Evolutionary conservation across 2,113 vertebrate genomes (phyloP).

Genomic region (Laticauda laticaudata): DNA sequence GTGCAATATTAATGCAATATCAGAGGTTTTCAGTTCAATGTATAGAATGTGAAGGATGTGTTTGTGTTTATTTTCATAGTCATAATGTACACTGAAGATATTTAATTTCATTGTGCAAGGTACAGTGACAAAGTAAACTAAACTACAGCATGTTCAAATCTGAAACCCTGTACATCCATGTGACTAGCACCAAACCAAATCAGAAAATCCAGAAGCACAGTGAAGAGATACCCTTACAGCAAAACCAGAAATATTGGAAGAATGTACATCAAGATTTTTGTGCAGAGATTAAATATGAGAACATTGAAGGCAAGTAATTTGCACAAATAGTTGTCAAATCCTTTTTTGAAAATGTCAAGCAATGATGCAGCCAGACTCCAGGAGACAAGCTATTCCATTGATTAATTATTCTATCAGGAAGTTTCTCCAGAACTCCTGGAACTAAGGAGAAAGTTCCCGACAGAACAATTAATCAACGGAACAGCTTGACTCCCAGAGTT

Average conservation of each 20-base stretch:
- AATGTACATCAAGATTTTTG: not conserved
- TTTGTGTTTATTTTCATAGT: too few relatives aligned
- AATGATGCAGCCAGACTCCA: not conserved
- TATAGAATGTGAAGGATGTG: too few relatives aligned
- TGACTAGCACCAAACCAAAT: not conserved
- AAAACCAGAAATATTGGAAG: not conserved
- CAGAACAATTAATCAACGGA: not conserved
- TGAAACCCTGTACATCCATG: not conserved
- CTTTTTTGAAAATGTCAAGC: not conserved
- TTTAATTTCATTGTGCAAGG: too few relatives aligned
- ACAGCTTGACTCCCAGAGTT: not conserved
- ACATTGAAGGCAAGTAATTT: not conserved
- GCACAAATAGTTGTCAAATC: not conserved
- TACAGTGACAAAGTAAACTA: too few relatives aligned
- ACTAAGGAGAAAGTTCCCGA: not conserved
- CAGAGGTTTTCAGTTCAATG: too few relatives aligned
- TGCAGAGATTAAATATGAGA: not conserved
- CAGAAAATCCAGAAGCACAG: not conserved
- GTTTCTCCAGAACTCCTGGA: not conserved
- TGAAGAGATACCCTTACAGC: not conserved
- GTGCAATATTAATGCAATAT: too few relatives aligned
- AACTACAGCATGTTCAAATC: too few relatives aligned
- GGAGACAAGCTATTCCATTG: not conserved
- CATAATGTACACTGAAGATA: too few relatives aligned
- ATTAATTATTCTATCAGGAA: not conserved